Percentiles rank a stretch among this genome's conserved stretches.
Conservation (phyloP, 2,113 vertebrate genomes). For the Eira barbara region DNA sequence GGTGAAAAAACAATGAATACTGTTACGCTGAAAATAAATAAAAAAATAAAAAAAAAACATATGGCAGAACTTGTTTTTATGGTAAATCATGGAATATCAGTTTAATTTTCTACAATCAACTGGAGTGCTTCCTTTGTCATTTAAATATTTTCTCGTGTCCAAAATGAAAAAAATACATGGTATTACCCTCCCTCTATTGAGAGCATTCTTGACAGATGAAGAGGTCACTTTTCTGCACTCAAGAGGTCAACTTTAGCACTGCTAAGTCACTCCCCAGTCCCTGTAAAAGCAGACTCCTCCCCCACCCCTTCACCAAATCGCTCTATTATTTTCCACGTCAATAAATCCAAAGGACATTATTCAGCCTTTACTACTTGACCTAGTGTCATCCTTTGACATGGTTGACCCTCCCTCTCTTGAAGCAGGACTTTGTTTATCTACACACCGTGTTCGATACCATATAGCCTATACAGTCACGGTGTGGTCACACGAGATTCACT, state of each 20-base stretch:
- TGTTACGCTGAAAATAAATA: too few relatives aligned
- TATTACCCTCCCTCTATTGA: not conserved
- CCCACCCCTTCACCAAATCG: not conserved
- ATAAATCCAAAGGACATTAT: not conserved
- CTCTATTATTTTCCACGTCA: not conserved
- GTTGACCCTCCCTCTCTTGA: not conserved
- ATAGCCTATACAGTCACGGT: not conserved
- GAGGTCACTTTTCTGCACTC: not conserved
- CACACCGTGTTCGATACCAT: not conserved
- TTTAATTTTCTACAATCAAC: not conserved
- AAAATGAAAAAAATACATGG: not conserved
- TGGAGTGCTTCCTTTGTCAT: not conserved
- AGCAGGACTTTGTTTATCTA: not conserved
- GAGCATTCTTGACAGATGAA: not conserved
- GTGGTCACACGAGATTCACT: not conserved
- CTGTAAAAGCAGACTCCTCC: not conserved
- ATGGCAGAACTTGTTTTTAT: not conserved
- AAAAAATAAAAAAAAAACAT: too few relatives aligned
- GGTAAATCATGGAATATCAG: not conserved
- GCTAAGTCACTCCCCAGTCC: not conserved
- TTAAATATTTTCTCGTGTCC: not conserved
- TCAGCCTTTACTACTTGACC: not conserved
- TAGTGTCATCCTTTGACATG: not conserved
- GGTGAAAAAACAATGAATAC: too few relatives aligned
- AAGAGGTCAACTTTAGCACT: not conserved